These are phyloP conservation scores for Meghimatium bilineatum DNA, from an alignment of 2,888 invertebrate genomes.

Conservation along the genomic window DNA sequence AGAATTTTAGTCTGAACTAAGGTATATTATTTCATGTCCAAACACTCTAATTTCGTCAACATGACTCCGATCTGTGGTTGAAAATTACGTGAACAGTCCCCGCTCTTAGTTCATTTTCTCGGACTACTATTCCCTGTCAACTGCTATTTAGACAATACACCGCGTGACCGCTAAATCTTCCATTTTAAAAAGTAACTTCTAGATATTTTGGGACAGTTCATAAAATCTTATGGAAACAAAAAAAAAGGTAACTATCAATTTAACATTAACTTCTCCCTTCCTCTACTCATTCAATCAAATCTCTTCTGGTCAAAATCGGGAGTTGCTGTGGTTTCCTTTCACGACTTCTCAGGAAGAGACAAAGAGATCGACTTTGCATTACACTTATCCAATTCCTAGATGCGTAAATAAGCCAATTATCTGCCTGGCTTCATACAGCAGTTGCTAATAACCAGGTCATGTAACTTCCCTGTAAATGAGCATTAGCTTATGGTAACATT, in stretches of 20 bases:
- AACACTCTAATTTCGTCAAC: too few species aligned
- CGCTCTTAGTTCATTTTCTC: too few species aligned
- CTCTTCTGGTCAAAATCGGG: neutral
- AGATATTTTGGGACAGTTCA: too few species aligned
- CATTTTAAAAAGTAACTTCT: too few species aligned
- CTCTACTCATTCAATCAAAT: neutral
- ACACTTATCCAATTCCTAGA: conserved; percentile 3
- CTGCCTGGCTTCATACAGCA: conserved; percentile 1
- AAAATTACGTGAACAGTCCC: too few species aligned
- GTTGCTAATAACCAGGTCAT: conserved; percentile 8
- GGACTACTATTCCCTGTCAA: too few species aligned
- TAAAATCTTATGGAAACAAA: too few species aligned
- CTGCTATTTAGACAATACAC: too few species aligned
- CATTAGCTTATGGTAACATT: neutral
- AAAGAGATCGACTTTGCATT: conserved; percentile 8
- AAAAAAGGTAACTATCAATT: neutral
- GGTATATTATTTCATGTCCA: too few species aligned
- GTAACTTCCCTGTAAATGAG: neutral
- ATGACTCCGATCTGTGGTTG: too few species aligned
- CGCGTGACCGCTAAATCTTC: too few species aligned
- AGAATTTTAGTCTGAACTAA: too few species aligned
- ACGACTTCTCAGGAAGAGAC: neutral
- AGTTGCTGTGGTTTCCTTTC: neutral
- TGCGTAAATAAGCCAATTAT: conserved; percentile 22
- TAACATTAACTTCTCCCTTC: neutral